These are phyloP conservation scores for Coryphaenoides rupestris DNA, from an alignment of 2,113 vertebrate species.

Conservation along the genomic window DNA sequence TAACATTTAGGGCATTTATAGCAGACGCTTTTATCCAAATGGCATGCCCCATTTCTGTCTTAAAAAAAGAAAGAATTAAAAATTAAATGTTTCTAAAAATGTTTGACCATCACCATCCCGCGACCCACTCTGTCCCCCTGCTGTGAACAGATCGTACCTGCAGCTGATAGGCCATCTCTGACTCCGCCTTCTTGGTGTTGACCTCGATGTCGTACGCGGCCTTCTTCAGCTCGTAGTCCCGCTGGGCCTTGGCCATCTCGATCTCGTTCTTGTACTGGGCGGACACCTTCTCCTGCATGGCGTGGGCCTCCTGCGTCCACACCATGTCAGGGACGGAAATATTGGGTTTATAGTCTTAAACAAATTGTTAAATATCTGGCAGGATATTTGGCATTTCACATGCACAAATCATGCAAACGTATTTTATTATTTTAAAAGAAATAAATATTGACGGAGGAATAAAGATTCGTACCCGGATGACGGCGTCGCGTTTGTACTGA, in stretches of 20 bases:
- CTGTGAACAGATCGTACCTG: conserved; percentile 70
- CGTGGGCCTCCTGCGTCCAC: conserved; percentile 86
- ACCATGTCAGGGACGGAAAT: not conserved
- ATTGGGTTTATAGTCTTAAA: too few species aligned
- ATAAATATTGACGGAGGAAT: not conserved
- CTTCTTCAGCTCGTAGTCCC: conserved; percentile 90
- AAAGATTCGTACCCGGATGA: conserved; percentile 75
- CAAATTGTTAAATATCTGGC: too few species aligned
- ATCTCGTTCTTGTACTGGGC: conserved; percentile 89
- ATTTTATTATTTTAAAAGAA: too few species aligned
- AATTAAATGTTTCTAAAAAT: too few species aligned
- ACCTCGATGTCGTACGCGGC: conserved; percentile 84
- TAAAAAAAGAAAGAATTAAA: too few species aligned
- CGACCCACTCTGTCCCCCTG: too few species aligned
- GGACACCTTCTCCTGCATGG: conserved; percentile 88
- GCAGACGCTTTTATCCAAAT: too few species aligned
- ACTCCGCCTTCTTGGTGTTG: conserved; percentile 87
- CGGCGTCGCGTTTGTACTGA: conserved; percentile 86
- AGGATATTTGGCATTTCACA: too few species aligned
- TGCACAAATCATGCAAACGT: too few species aligned
- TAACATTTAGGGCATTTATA: too few species aligned
- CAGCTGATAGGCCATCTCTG: conserved; percentile 89
- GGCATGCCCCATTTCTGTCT: too few species aligned
- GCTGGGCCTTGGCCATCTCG: conserved; percentile 91
- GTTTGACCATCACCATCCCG: not conserved